Evolutionary conservation across 2,797 vertebrate genomes (phyloP).

Genomic region (Orestias chungarensis): DNA sequence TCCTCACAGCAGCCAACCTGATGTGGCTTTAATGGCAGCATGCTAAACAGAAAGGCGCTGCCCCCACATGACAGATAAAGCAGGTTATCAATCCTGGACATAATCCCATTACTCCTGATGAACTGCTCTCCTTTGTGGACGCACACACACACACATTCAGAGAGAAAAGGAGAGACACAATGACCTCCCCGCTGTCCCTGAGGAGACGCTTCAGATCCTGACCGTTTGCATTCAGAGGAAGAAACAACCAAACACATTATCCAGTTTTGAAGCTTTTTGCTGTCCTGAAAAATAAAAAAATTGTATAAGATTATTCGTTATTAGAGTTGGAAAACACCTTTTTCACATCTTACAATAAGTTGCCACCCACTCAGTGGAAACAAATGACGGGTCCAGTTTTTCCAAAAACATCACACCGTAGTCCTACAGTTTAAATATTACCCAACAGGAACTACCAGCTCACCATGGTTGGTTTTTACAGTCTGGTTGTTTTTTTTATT

Average conservation of each 20-base stretch:
- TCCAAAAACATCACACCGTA: constrained; percentile 27
- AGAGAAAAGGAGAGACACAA: constrained; percentile 28
- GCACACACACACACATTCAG: constrained; percentile 7
- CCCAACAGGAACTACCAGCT: constrained; percentile 24
- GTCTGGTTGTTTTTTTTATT: fast-evolving
- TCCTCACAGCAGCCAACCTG: constrained; percentile 9
- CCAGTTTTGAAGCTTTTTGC: not conserved
- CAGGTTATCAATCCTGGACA: constrained; percentile 61
- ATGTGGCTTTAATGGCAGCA: constrained; percentile 38
- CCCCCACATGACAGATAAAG: constrained; percentile 60
- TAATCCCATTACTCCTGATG: constrained; percentile 71
- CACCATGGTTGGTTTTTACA: not conserved
- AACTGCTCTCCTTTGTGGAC: constrained; percentile 51
- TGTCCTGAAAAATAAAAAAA: constrained; percentile 1
- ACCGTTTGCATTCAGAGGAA: constrained; percentile 39
- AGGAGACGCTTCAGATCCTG: constrained; percentile 39
- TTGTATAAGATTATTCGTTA: not conserved
- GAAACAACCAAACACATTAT: not conserved
- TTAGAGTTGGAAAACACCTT: not conserved
- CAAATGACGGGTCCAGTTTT: constrained; percentile 25
- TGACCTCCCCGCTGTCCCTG: constrained; percentile 38
- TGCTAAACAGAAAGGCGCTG: constrained; percentile 37
- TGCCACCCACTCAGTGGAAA: constrained; percentile 25
- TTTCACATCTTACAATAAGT: constrained; percentile 35
- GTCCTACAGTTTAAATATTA: constrained; percentile 46